A percentile compares a stretch with the other conserved stretches of the same genome.
phyloP scores from a whole-genome alignment of 2,888 invertebrate species.

The Metellina segmentata region DNA sequence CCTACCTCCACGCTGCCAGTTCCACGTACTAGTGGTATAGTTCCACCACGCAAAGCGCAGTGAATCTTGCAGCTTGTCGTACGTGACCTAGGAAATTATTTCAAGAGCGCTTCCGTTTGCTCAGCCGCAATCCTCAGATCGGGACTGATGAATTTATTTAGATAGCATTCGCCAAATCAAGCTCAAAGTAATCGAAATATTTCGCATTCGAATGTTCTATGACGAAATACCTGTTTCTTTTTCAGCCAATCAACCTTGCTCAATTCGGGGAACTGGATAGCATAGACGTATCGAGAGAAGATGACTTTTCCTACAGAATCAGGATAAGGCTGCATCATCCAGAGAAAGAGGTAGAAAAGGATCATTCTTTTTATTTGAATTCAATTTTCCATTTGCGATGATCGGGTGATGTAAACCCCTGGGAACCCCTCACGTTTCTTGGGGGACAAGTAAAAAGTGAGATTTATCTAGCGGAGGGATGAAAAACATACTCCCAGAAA shows the following conservation, averaged over 20 bases:
- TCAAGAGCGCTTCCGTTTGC: constrained; percentile 8
- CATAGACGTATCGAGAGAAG: constrained; percentile 88
- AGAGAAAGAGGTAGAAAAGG: constrained; percentile 80
- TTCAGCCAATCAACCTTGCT: constrained; percentile 90
- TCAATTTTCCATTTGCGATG: too few species aligned
- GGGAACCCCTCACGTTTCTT: too few species aligned
- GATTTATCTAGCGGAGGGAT: too few species aligned
- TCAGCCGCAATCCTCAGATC: constrained; percentile 1
- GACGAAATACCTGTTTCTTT: constrained; percentile 2
- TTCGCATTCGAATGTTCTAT: not conserved
- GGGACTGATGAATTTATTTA: not conserved
- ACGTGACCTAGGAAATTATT: not conserved
- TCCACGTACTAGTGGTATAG: not conserved
- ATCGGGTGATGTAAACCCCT: too few species aligned
- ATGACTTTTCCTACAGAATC: constrained; percentile 88
- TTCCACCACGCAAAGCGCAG: not conserved
- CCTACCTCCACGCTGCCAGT: not conserved
- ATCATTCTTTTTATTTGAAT: too few species aligned
- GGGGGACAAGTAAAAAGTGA: too few species aligned
- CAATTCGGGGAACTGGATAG: constrained; percentile 90
- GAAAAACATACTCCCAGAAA: too few species aligned
- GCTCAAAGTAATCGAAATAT: not conserved
- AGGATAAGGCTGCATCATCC: constrained; percentile 86
- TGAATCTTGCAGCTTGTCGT: not conserved
- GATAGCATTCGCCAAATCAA: constrained; percentile 6